A percentile compares a stretch with the other conserved stretches of the same genome.
phyloP scores from a whole-genome alignment of 2,888 invertebrate species.

The Mycogona germanica region DNA sequence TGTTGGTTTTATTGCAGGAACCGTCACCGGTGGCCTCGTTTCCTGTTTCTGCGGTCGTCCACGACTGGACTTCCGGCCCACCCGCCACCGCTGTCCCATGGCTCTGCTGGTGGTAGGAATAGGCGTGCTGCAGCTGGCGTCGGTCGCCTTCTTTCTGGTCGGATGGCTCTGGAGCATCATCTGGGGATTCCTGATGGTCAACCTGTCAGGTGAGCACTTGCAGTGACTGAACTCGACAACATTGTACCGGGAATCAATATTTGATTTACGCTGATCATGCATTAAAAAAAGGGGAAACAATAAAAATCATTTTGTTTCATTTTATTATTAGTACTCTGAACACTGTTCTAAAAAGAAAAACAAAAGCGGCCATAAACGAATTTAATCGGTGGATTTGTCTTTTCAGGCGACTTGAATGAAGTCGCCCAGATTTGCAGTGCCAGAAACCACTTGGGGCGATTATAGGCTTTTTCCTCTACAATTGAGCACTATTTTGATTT shows the following conservation, averaged over 20 bases:
- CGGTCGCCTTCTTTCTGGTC: slow-evolving; percentile 8
- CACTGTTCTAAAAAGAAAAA: too few relatives aligned
- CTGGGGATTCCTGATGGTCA: slow-evolving; percentile 17
- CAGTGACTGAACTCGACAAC: not conserved
- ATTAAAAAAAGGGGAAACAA: too few relatives aligned
- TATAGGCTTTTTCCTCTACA: too few relatives aligned
- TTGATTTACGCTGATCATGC: too few relatives aligned
- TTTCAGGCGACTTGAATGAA: too few relatives aligned
- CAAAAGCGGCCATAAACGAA: too few relatives aligned
- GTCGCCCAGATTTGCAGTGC: too few relatives aligned
- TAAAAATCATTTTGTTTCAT: not conserved
- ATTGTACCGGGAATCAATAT: too few relatives aligned
- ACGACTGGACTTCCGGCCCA: slow-evolving; percentile 8
- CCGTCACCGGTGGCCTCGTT: slow-evolving; percentile 9
- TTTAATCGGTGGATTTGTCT: too few relatives aligned
- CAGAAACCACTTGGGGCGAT: too few relatives aligned
- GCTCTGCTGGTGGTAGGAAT: slow-evolving; percentile 5
- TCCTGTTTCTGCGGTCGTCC: slow-evolving; percentile 15
- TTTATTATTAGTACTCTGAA: too few relatives aligned
- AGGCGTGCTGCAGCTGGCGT: slow-evolving; percentile 6
- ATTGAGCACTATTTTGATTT: too few relatives aligned
- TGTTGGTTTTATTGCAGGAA: slow-evolving; percentile 13
- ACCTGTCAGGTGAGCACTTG: slow-evolving; percentile 8
- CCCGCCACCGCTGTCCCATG: slow-evolving; percentile 7
- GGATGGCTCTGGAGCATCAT: slow-evolving; percentile 18